Evolutionary conservation across 35 echinoderm and acorn worm species (phyloP), one percentile per base, ranked within the genome.

Genomic region (Strongylocentrotus purpuratus): DNA sequence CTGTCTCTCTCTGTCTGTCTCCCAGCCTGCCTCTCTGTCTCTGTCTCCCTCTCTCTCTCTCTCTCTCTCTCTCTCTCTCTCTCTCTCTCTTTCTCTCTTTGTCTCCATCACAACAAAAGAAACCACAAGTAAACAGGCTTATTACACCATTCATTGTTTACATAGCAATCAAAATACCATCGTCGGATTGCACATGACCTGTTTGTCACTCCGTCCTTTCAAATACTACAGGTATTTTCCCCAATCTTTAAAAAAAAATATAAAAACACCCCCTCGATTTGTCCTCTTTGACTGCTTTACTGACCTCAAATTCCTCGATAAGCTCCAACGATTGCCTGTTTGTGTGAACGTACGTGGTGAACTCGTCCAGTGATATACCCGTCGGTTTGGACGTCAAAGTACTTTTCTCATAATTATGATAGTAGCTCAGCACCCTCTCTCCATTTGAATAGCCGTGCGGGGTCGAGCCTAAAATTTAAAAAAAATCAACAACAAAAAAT

Each of bases 321-420:
- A 89, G 87, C 25, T 89, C 87, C 33, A 89, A 89, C 9, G 87
- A 89, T 31, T 89, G 87, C 33, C 87, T 89, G 87, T 89, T 89
- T 33, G 18, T 33, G n/a, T 89, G 87, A 89, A 89, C 87, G 33
- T 45, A 89, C 12, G 4, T 45, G 32, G 87, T 33, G 87, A 89
- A 89, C 33, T 89, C 87, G 33, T 89, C 87, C 87, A 89, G 13
- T 12, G 87, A 46, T 17, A 89, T 89, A 25, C 87, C 87, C 12
- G 87, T 18, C 9, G 87, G 87, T 5, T 31, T n/a, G 65, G 65
- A 78, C 0, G 65, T 78, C 4, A 78, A 8, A 7, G 65, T 78
- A 78, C 65, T 78, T 78, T 78, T 78, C 65, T 78, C 20, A n/a
- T 78, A 78, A 78, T 78, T 78, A 78, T 78, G 65, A 8, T 78